A percentile compares a stretch with the other conserved stretches of the same genome.
phyloP scores from a whole-genome alignment of 2,113 vertebrate species.

The Aspiorhynchus laticeps region DNA sequence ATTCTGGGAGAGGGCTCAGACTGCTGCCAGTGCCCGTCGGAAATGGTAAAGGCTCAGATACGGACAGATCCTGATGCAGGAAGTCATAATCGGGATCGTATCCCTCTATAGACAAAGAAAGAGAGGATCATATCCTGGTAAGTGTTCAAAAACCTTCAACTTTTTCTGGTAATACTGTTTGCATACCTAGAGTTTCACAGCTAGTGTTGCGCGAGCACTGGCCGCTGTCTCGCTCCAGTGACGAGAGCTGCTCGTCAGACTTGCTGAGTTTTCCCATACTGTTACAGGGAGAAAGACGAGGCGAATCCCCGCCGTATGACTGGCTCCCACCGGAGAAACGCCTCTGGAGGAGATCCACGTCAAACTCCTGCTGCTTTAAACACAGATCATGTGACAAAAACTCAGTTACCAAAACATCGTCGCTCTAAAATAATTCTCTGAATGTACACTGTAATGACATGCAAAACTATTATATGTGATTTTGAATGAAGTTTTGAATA shows the following conservation, averaged over 20 bases:
- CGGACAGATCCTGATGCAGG: constrained; percentile 95
- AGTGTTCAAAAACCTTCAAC: constrained; percentile 3
- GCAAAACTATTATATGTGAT: background rate
- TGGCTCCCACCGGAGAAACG: constrained; percentile 94
- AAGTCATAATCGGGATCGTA: constrained; percentile 99
- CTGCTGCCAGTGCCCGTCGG: constrained; percentile 75
- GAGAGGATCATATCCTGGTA: background rate
- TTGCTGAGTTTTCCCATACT: constrained; percentile 98
- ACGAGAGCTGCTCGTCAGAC: constrained; percentile 95
- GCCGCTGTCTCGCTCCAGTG: constrained; percentile 93
- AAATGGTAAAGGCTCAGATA: constrained; percentile 79
- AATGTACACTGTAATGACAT: background rate
- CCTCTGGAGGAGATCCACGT: constrained; percentile 91
- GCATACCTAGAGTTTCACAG: constrained; percentile 94
- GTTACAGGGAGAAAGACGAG: constrained; percentile 91
- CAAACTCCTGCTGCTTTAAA: constrained; percentile 82
- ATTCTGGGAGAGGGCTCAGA: constrained; percentile 92
- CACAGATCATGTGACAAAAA: constrained; percentile 5
- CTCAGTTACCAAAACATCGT: background rate
- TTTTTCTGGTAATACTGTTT: background rate
- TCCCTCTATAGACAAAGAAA: constrained; percentile 63
- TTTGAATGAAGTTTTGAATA: background rate
- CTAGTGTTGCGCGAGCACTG: constrained; percentile 98
- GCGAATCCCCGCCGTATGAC: constrained; percentile 92
- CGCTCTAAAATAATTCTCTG: background rate